A percentile compares a stretch with the other conserved stretches of the same genome.
Conservation (phyloP, 2,888 invertebrate species). For the Tetragonisca angustula region DNA sequence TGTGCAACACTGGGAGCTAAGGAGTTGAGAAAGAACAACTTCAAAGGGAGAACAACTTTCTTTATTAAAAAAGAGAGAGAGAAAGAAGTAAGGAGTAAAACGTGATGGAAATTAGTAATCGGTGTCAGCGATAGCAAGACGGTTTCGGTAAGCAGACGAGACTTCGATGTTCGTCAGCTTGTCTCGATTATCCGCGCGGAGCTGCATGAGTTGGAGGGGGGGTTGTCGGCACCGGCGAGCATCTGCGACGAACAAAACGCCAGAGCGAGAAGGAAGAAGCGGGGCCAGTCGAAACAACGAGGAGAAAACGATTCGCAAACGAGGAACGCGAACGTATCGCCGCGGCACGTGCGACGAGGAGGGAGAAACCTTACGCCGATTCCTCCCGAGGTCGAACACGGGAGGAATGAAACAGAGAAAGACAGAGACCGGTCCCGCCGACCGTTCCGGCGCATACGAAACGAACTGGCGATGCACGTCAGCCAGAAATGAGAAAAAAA, state of each 20-base stretch:
- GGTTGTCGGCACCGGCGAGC: conserved; percentile 71
- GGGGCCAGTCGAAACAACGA: conserved; percentile 38
- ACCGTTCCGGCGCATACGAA: conserved; percentile 23
- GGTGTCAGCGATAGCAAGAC: conserved; percentile 29
- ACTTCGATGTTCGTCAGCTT: conserved; percentile 44
- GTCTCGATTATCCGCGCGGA: conserved; percentile 59
- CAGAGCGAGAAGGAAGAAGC: conserved; percentile 55
- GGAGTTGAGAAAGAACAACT: neutral
- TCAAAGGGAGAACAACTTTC: neutral
- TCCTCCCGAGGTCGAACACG: conserved; percentile 59
- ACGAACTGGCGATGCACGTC: conserved; percentile 32
- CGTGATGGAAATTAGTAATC: neutral
- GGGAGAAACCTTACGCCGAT: conserved; percentile 63
- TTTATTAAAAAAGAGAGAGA: neutral
- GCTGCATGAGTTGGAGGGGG: neutral
- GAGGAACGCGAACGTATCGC: conserved; percentile 35
- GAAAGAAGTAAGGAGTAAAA: neutral
- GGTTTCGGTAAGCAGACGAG: conserved; percentile 31
- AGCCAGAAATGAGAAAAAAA: conserved; percentile 30
- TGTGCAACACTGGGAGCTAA: too few species aligned
- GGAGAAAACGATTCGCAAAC: conserved; percentile 39
- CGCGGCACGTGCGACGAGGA: conserved; percentile 59
- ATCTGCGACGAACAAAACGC: conserved; percentile 73
- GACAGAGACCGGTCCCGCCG: conserved; percentile 46
- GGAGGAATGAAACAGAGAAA: conserved; percentile 53